Percentiles rank a stretch among this genome's conserved stretches.
These are phyloP conservation scores for Pogonus chalceus DNA, from an alignment of 1,140 invertebrate genomes.

Conservation along the genomic window DNA sequence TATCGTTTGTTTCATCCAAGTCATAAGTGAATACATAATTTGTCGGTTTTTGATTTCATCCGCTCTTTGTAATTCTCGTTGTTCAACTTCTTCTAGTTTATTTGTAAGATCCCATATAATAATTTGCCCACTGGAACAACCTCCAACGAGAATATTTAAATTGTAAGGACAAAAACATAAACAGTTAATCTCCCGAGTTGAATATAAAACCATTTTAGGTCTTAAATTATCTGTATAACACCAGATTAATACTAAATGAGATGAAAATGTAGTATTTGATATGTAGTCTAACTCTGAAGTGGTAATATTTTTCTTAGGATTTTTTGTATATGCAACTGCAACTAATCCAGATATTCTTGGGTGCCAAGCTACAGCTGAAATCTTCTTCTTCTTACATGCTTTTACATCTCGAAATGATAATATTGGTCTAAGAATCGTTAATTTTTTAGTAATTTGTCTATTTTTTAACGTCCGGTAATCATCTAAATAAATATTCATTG, in stretches of 20 bases:
- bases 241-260: conserved; percentile 63
- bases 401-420: conserved; percentile 52
- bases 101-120: conserved; percentile 62
- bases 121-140: conserved; percentile 60
- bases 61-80: conserved; percentile 46
- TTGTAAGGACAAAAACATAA: conserved; percentile 58
- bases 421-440: conserved; percentile 28
- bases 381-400: conserved; percentile 46
- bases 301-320: conserved; percentile 13
- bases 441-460: conserved; percentile 29
- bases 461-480: conserved; percentile 46
- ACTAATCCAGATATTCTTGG: conserved; percentile 53
- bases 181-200: conserved; percentile 49
- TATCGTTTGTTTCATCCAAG: conserved; percentile 53
- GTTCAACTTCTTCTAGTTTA: conserved; percentile 52
- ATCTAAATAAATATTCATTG: conserved; percentile 54
- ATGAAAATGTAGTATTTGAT: conserved; percentile 39
- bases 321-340: conserved; percentile 45
- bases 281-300: conserved; percentile 36
- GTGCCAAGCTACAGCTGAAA: conserved; percentile 57
- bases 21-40: conserved; percentile 51
- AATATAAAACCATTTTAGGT: conserved; percentile 58
- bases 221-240: conserved; percentile 56
- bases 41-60: conserved; percentile 48
- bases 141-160: conserved; percentile 56